A percentile compares a stretch with the other conserved stretches of the same genome.
phyloP scores from a whole-genome alignment of 2,113 vertebrate species.

The Bufo gargarizans region DNA sequence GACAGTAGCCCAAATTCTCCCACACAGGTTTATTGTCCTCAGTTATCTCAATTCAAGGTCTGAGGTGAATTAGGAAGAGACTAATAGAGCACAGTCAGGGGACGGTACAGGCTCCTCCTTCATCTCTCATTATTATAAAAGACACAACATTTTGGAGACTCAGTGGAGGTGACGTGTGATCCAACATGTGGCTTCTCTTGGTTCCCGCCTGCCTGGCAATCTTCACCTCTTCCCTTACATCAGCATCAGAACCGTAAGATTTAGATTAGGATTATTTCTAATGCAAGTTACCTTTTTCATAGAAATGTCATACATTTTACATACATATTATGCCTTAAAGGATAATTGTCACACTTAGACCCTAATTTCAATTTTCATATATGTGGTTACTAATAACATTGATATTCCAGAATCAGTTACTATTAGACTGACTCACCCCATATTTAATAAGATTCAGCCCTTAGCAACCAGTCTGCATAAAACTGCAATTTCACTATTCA shows the following conservation, averaged over 20 bases:
- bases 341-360: too few relatives aligned
- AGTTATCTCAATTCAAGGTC: background rate
- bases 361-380: too few relatives aligned
- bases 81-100: background rate
- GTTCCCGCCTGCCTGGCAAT: conserved; percentile 19
- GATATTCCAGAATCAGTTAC: too few relatives aligned
- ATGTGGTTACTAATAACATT: too few relatives aligned
- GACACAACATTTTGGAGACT: background rate
- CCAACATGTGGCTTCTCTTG: conserved; percentile 45
- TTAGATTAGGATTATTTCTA: background rate
- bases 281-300: too few relatives aligned
- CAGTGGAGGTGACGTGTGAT: background rate
- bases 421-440: too few relatives aligned
- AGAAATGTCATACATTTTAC: background rate
- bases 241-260: conserved; percentile 42
- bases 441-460: too few relatives aligned
- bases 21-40: conserved; percentile 22
- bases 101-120: background rate
- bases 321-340: background rate
- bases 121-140: background rate
- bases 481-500: too few relatives aligned
- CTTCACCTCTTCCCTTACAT: background rate
- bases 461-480: too few relatives aligned
- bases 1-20: background rate
- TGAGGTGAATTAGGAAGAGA: background rate